Evolutionary conservation across 2,113 vertebrate genomes (phyloP).

Genomic region (Glaucidium brasilianum): DNA sequence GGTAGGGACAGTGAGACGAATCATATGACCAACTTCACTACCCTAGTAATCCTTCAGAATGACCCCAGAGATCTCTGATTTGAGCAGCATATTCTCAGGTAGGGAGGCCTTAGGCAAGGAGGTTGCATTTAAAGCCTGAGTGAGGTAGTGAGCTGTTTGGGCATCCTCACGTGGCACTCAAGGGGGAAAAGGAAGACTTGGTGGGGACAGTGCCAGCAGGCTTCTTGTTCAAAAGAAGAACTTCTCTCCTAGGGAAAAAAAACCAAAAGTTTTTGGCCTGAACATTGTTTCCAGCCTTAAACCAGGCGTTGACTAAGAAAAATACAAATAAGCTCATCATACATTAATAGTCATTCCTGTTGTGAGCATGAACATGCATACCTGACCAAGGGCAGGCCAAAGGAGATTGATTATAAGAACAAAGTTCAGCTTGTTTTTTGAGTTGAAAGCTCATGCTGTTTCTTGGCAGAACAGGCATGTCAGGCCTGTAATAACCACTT

Average conservation of each 20-base stretch:
- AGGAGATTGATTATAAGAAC: constrained; percentile 4
- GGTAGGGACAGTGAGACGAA: background rate
- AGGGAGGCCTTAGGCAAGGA: background rate
- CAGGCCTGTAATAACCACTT: constrained; percentile 32
- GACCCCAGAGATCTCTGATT: background rate
- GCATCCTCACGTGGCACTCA: background rate
- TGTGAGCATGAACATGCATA: background rate
- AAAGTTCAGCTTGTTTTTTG: constrained; percentile 27
- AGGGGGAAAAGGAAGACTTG: background rate
- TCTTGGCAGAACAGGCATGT: constrained; percentile 41
- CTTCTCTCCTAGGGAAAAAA: background rate
- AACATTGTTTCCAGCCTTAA: background rate
- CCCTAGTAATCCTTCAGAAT: background rate
- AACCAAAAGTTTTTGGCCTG: background rate
- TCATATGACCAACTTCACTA: background rate
- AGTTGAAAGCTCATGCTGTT: constrained; percentile 45
- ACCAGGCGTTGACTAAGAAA: background rate
- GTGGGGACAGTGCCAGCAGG: background rate
- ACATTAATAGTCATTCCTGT: background rate
- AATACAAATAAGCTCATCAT: background rate
- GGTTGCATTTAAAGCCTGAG: background rate
- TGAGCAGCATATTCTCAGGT: background rate
- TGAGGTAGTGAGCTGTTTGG: background rate
- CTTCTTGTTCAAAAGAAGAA: background rate
- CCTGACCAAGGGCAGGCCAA: background rate